Evolutionary conservation across 2,888 invertebrate species (phyloP).

Genomic region (Agrilus cyanescens): DNA sequence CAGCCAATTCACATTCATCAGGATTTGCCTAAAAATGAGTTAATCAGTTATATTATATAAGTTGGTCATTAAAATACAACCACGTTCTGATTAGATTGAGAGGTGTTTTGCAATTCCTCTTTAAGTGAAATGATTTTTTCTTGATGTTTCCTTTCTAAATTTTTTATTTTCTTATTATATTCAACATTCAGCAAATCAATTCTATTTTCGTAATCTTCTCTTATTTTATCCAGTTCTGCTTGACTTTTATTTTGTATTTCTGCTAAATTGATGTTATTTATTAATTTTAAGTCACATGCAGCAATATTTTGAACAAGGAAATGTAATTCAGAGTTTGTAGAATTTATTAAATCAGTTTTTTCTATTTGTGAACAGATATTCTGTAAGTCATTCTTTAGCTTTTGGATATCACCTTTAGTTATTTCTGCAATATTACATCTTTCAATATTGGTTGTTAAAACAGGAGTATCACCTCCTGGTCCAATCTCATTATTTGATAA

Average conservation of each 20-base stretch:
- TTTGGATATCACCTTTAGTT: slow-evolving; percentile 25
- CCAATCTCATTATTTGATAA: slow-evolving; percentile 15
- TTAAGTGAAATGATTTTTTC: slow-evolving; percentile 43
- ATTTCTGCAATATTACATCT: slow-evolving; percentile 14
- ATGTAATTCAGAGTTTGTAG: slow-evolving; percentile 22
- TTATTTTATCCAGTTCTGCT: slow-evolving; percentile 29
- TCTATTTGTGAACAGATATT: slow-evolving; percentile 18
- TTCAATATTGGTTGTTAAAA: slow-evolving; percentile 3
- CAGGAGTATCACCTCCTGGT: slow-evolving; percentile 12
- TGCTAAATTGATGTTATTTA: slow-evolving; percentile 24
- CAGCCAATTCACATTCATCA: slow-evolving; percentile 34
- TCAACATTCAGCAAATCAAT: slow-evolving; percentile 36
- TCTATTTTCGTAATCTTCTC: slow-evolving; percentile 30
- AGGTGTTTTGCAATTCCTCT: background rate
- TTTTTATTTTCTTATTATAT: slow-evolving; percentile 35
- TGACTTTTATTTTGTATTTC: slow-evolving; percentile 36
- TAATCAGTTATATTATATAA: background rate
- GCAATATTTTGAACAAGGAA: slow-evolving; percentile 21
- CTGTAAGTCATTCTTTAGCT: slow-evolving; percentile 23
- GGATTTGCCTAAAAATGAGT: slow-evolving; percentile 24
- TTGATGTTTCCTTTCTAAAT: slow-evolving; percentile 39
- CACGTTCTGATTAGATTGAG: background rate
- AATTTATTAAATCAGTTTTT: slow-evolving; percentile 22
- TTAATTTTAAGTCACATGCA: slow-evolving; percentile 21
- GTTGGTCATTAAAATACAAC: background rate